Conservation (phyloP, 2,888 invertebrate species). For the Drosophila algonquin region DNA sequence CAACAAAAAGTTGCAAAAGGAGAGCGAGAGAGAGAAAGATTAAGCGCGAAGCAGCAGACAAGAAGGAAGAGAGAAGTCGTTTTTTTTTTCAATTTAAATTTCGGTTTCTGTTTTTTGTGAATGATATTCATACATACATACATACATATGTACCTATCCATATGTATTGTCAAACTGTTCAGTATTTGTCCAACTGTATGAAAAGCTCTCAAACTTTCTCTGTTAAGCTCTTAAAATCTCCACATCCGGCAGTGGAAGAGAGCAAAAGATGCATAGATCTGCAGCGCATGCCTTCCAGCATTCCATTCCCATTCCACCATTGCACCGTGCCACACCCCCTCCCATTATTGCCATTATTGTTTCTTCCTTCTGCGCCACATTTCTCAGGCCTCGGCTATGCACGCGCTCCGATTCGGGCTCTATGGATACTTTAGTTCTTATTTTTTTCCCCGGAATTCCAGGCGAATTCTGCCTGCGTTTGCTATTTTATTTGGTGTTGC, state of each 20-base stretch:
- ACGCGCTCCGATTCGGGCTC: neutral
- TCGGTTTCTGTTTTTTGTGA: neutral
- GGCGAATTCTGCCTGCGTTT: constrained; percentile 40
- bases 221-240: neutral
- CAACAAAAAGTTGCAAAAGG: constrained; percentile 17
- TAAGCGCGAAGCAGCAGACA: constrained; percentile 2
- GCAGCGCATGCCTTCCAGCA: neutral
- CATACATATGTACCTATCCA: constrained; percentile 22
- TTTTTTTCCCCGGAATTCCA: constrained; percentile 39
- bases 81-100: neutral
- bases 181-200: neutral
- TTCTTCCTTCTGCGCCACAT: constrained; percentile 9
- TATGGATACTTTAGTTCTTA: constrained; percentile 1
- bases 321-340: neutral
- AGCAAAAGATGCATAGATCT: neutral
- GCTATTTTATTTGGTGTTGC: constrained; percentile 27
- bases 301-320: neutral
- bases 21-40: constrained; percentile 4
- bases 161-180: constrained; percentile 5
- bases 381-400: constrained; percentile 8
- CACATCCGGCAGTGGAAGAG: neutral
- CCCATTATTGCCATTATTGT: neutral
- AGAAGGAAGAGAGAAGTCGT: constrained; percentile 1
- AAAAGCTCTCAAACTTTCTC: neutral
- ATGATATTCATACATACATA: neutral